Conservation (phyloP, 35 echinoderm and acorn worm genomes). For the Apostichopus parvimensis region DNA sequence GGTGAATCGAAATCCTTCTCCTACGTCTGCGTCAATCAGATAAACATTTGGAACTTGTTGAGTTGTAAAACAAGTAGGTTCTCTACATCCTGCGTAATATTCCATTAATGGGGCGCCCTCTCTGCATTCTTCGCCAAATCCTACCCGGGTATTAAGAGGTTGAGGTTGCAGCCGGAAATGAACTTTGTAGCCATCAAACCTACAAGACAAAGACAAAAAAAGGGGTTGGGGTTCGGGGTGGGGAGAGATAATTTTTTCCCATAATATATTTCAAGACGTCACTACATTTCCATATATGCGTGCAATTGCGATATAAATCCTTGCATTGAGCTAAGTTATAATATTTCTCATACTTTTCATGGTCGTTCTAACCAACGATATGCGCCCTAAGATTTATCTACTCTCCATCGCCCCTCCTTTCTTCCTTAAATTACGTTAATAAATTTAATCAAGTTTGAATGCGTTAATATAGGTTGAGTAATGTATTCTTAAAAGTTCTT, state of each 20-base stretch:
- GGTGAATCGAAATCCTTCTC: slow-evolving; percentile 17
- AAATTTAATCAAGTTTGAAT: too few relatives aligned
- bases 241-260: not conserved
- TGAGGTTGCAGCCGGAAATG: slow-evolving; percentile 10
- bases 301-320: too few relatives aligned
- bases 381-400: too few relatives aligned
- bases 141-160: not conserved
- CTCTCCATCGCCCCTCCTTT: too few relatives aligned
- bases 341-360: too few relatives aligned
- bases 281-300: too few relatives aligned
- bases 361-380: too few relatives aligned
- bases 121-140: not conserved
- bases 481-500: too few relatives aligned
- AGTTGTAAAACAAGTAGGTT: not conserved
- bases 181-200: slow-evolving; percentile 15
- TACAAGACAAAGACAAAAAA: not conserved
- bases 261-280: not conserved
- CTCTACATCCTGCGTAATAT: slow-evolving; percentile 12
- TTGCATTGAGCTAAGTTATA: too few relatives aligned
- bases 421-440: too few relatives aligned
- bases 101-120: not conserved
- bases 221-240: not conserved
- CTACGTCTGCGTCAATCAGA: slow-evolving; percentile 14
- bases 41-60: not conserved
- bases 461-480: too few relatives aligned